Conservation (phyloP, 2,888 invertebrate genomes). For the Lepidochitona cinerea region DNA sequence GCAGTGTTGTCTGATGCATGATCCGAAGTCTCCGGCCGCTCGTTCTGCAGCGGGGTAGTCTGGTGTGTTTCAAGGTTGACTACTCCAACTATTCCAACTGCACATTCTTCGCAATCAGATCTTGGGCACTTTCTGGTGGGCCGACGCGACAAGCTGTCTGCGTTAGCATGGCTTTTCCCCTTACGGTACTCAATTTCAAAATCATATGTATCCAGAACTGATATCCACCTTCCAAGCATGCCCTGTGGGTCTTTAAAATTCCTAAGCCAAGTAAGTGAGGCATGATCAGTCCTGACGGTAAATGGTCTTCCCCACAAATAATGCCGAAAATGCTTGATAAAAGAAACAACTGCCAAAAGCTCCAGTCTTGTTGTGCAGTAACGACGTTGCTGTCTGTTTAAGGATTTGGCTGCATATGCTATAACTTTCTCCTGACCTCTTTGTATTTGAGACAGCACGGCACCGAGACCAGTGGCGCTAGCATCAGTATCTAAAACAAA, state of each 20-base stretch:
- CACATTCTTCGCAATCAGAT: background rate
- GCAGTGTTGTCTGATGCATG: background rate
- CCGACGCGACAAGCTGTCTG: constrained; percentile 18
- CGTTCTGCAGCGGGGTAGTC: background rate
- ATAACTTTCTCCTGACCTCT: constrained; percentile 36
- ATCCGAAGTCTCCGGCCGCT: background rate
- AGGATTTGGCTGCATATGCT: constrained; percentile 29
- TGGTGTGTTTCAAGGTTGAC: no score
- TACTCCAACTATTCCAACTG: no score
- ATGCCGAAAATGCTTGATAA: constrained; percentile 37
- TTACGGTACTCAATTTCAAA: constrained; percentile 20
- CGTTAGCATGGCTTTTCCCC: constrained; percentile 20
- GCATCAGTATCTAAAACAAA: constrained; percentile 43
- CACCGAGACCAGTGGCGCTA: constrained; percentile 34
- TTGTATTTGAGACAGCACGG: constrained; percentile 35
- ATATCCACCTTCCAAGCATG: constrained; percentile 25
- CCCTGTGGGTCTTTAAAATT: constrained; percentile 30
- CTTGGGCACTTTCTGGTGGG: constrained; percentile 9
- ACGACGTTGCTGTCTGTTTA: constrained; percentile 25
- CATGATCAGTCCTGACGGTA: constrained; percentile 40
- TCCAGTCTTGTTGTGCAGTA: constrained; percentile 35
- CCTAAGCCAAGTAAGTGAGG: constrained; percentile 31
- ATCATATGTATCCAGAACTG: constrained; percentile 16
- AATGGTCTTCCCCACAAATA: constrained; percentile 36
- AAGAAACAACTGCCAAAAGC: constrained; percentile 30